phyloP scores from a whole-genome alignment of 2,888 invertebrate genomes.

The Nephrotoma guestfalica region DNA sequence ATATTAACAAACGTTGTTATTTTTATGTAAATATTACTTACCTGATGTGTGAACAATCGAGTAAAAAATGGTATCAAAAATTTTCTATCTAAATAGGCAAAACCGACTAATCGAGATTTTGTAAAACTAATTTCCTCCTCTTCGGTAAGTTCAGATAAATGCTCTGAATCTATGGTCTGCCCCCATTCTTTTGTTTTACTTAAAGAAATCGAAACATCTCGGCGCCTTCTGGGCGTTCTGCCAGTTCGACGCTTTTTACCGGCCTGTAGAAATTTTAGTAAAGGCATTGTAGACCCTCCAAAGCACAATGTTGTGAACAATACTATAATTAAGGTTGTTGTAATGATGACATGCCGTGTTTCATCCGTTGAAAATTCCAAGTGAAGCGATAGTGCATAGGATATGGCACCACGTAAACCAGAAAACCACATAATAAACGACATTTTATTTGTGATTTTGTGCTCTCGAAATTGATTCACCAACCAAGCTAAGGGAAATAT shows the following conservation, averaged over 20 bases:
- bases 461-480: conserved; percentile 91
- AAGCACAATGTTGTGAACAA: conserved; percentile 89
- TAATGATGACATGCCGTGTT: conserved; percentile 91
- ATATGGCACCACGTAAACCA: conserved; percentile 90
- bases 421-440: conserved; percentile 99
- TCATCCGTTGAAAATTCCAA: conserved; percentile 79
- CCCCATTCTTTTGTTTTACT: conserved; percentile 99
- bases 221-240: conserved; percentile 42
- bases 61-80: conserved; percentile 96
- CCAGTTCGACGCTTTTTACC: conserved; percentile 32
- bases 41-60: conserved; percentile 80
- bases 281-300: conserved; percentile 95
- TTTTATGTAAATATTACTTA: conserved; percentile 31
- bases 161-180: conserved; percentile 85
- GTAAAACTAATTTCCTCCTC: conserved; percentile 77
- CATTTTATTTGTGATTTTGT: conserved; percentile 96
- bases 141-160: conserved; percentile 82
- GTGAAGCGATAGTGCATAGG: conserved; percentile 93
- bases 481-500: conserved; percentile 90
- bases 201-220: conserved; percentile 71
- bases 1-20: not conserved
- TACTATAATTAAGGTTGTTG: conserved; percentile 95
- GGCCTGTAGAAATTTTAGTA: conserved; percentile 73
- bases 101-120: conserved; percentile 67
- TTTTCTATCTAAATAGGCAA: conserved; percentile 81